Evolutionary conservation across 1,140 invertebrate species (phyloP).

Genomic region (Ericerus pela): DNA sequence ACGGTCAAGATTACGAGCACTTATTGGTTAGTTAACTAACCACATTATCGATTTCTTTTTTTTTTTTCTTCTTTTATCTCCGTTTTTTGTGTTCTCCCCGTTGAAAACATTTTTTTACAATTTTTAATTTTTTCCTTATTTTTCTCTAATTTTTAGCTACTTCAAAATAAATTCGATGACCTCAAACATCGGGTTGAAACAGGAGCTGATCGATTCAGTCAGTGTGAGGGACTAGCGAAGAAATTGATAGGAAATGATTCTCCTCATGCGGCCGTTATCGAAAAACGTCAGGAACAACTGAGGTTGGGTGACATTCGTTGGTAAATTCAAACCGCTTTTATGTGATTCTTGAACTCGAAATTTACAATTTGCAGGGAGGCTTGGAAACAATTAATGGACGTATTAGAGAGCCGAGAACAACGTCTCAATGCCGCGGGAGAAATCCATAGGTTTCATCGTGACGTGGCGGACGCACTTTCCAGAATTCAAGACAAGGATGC

Average conservation of each 20-base stretch:
- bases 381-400: conserved; percentile 75
- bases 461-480: conserved; percentile 81
- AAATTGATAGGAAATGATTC: conserved; percentile 77
- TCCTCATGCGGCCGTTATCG: conserved; percentile 74
- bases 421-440: conserved; percentile 83
- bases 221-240: conserved; percentile 80
- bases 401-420: conserved; percentile 69
- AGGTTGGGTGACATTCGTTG: conserved; percentile 40
- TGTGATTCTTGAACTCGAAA: background rate
- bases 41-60: background rate
- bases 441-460: conserved; percentile 91
- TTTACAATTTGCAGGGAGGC: conserved; percentile 36
- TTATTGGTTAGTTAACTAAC: conserved; percentile 45
- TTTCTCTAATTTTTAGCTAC: conserved; percentile 38
- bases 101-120: too few species aligned
- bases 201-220: conserved; percentile 79
- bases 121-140: too few species aligned
- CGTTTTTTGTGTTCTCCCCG: background rate
- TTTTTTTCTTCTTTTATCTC: background rate
- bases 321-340: background rate
- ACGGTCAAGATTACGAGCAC: conserved; percentile 95
- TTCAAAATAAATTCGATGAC: conserved; percentile 90
- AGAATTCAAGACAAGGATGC: conserved; percentile 79
- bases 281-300: conserved; percentile 71
- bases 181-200: conserved; percentile 82